Conservation (phyloP, 2,888 invertebrate genomes). For the Hydrotaea diabolus region DNA sequence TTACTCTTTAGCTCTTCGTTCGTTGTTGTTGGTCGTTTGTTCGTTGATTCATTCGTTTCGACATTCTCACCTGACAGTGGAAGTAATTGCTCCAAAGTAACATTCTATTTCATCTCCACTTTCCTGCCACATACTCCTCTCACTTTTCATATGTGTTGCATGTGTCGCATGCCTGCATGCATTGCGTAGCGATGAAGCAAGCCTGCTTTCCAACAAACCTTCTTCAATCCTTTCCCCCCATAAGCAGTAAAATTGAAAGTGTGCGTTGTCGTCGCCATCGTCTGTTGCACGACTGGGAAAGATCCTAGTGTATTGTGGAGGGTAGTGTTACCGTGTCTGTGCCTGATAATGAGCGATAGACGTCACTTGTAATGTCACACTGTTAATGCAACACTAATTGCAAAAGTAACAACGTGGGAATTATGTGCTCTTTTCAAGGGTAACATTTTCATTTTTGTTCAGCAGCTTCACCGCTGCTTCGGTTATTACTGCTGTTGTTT, state of each 20-base stretch:
- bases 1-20: background rate
- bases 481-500: conserved; percentile 28
- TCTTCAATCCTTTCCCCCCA: background rate
- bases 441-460: conserved; percentile 53
- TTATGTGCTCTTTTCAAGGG: conserved; percentile 62
- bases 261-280: background rate
- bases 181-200: background rate
- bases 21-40: conserved; percentile 13
- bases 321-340: background rate
- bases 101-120: conserved; percentile 52
- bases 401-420: conserved; percentile 60
- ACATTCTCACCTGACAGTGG: conserved; percentile 61
- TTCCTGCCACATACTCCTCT: background rate
- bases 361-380: conserved; percentile 68
- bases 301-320: background rate
- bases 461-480: background rate
- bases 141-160: background rate
- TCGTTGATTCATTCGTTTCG: background rate
- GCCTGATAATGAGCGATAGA: conserved; percentile 68
- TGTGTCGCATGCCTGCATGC: background rate
- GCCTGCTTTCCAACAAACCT: background rate
- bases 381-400: conserved; percentile 70
- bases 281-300: background rate
- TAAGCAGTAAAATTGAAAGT: conserved; percentile 50
- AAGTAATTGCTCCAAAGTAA: conserved; percentile 63